Evolutionary conservation across 2,888 invertebrate genomes (phyloP).

Genomic region (Elgonia sp.): DNA sequence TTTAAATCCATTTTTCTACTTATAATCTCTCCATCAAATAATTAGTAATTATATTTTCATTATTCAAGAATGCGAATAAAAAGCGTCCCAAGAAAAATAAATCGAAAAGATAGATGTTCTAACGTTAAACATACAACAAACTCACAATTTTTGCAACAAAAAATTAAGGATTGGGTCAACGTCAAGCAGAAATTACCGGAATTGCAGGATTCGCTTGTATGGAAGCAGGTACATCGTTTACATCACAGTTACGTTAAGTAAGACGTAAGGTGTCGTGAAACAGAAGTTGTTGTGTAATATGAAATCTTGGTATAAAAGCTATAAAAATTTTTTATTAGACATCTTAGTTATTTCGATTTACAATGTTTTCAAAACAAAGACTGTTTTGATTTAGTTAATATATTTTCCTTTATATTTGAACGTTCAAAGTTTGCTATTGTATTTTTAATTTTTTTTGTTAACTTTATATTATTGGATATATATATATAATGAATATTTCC

Average conservation of each 20-base stretch:
- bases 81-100: conserved; percentile 79
- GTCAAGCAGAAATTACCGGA: conserved; percentile 61
- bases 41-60: neutral
- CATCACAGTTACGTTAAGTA: conserved; percentile 69
- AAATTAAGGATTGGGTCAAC: conserved; percentile 63
- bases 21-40: neutral
- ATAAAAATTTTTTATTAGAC: conserved; percentile 50
- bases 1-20: neutral
- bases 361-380: conserved; percentile 20
- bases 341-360: conserved; percentile 47
- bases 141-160: conserved; percentile 54
- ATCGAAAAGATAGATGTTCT: conserved; percentile 2
- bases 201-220: conserved; percentile 61
- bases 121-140: conserved; percentile 9
- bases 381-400: neutral
- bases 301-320: conserved; percentile 51
- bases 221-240: conserved; percentile 66
- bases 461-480: too few relatives aligned
- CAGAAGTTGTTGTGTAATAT: conserved; percentile 56
- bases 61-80: conserved; percentile 83
- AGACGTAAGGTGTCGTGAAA: conserved; percentile 67
- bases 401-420: neutral
- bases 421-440: neutral
- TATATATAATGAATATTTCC: too few relatives aligned
- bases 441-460: too few relatives aligned